Evolutionary conservation across 2,888 invertebrate genomes (phyloP), one percentile per base, ranked within the genome.

Genomic region (Synanthedon andrenaeformis): DNA sequence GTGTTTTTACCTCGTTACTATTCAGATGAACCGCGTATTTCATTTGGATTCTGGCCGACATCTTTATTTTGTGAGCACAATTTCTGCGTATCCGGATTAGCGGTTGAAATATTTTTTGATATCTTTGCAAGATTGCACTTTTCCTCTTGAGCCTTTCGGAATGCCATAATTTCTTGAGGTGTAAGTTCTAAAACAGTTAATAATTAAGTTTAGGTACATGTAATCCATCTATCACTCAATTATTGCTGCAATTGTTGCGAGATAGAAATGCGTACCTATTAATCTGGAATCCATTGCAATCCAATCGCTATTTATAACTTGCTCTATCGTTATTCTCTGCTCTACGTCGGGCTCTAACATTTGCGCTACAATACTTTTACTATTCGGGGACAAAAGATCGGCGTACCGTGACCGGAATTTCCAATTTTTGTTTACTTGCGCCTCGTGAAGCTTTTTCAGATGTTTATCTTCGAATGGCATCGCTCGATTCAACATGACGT

Each of bases 381-480:
- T 91, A 57, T 89, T 82, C 0, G 90, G 89, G 41, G 91, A 91
- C 41, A 92, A 62, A 2, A 65, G 58, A 52, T 90, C 89, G 0
- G 82, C 73, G 41, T 91, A 90, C 65, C 92, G 92, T 1, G 90
- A 85, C n/a, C 92, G 87, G 69, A 93, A 93, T 64, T 90, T 91
- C 92, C 93, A 94, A 56, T 88, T 86, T 55, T 83, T 89, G 58
- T 88, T 89, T 4, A 91, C 72, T 62, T 88, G 87, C 1, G 86
- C 77, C 62, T 92, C 91, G 64, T 93, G 91, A 62, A 95, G 80
- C 57, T 80, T 90, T 62, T 92, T 92, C 41, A 93, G 90, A 64
- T 94, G 92, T 35, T 91, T 90, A 60, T 94, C 94, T 68, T 94
- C 93, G 68, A 94, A 96, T 0, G 96, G 95, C 93, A 95, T 93